Evolutionary conservation across 2,113 vertebrate genomes (phyloP).

Genomic region (Megatriorchis doriae): DNA sequence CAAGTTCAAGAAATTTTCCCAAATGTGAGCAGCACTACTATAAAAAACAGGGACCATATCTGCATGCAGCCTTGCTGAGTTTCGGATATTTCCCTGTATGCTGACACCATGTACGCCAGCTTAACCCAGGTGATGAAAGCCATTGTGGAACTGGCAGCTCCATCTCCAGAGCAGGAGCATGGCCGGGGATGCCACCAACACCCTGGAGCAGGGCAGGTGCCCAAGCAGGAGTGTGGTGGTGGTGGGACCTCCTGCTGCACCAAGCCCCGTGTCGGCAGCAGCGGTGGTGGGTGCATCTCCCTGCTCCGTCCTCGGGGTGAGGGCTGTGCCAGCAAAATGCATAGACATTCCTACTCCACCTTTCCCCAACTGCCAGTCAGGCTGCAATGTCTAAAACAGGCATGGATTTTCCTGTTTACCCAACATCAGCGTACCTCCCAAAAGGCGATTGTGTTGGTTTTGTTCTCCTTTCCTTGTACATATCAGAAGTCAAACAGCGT

Average conservation of each 20-base stretch:
- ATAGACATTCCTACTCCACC: background rate
- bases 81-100: background rate
- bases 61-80: background rate
- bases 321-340: background rate
- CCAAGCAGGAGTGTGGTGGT: background rate
- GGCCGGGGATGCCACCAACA: background rate
- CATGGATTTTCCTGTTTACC: background rate
- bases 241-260: background rate
- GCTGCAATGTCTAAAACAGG: background rate
- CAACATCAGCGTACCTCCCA: background rate
- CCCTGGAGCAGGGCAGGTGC: background rate
- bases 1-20: background rate
- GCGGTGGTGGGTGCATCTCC: background rate
- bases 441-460: accelerated
- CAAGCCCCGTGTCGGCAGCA: accelerated
- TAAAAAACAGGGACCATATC: background rate
- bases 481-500: background rate
- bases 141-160: background rate
- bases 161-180: background rate
- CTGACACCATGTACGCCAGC: accelerated
- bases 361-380: background rate
- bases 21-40: background rate
- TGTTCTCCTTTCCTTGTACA: background rate
- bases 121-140: background rate
- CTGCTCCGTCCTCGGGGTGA: background rate